These are phyloP conservation scores for Champsocephalus gunnari DNA, from an alignment of 2,797 vertebrate species.

Conservation along the genomic window DNA sequence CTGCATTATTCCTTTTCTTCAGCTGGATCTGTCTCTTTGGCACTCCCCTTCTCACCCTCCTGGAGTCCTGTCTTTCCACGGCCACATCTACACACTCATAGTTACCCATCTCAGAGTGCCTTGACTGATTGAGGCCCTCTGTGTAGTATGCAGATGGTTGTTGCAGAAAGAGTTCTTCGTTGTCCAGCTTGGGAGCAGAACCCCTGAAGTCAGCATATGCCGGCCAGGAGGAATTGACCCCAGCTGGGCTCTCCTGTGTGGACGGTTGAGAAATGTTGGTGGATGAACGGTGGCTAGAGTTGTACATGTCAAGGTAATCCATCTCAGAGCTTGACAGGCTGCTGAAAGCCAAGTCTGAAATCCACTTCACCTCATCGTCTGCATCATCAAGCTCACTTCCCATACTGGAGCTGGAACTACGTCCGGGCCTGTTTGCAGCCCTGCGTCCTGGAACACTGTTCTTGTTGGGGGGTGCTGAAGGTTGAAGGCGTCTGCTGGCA, in stretches of 20 bases:
- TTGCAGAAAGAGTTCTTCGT: conserved; percentile 72
- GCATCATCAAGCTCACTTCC: conserved; percentile 89
- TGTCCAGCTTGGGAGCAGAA: conserved; percentile 76
- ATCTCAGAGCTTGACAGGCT: conserved; percentile 85
- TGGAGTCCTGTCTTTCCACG: conserved; percentile 86
- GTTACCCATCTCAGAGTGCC: conserved; percentile 83
- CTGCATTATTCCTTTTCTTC: conserved; percentile 86
- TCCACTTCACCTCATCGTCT: conserved; percentile 89
- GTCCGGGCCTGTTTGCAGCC: conserved; percentile 70
- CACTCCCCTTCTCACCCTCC: conserved; percentile 89
- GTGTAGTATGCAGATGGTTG: conserved; percentile 60
- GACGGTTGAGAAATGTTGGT: conserved; percentile 87
- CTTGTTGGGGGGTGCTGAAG: conserved; percentile 69
- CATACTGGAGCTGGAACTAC: conserved; percentile 86
- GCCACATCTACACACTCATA: conserved; percentile 93
- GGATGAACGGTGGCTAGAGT: conserved; percentile 86
- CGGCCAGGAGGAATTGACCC: conserved; percentile 78
- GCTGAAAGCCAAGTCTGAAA: conserved; percentile 85
- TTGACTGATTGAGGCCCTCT: conserved; percentile 74
- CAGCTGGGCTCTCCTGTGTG: conserved; percentile 87
- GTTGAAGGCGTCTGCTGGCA: conserved; percentile 71
- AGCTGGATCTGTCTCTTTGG: conserved; percentile 96
- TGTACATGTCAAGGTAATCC: conserved; percentile 90
- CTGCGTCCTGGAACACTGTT: conserved; percentile 62
- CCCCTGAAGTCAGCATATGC: conserved; percentile 84